These are phyloP conservation scores for Gasterosteus aculeatus DNA, from an alignment of 2,113 vertebrate genomes.

Conservation along the genomic window DNA sequence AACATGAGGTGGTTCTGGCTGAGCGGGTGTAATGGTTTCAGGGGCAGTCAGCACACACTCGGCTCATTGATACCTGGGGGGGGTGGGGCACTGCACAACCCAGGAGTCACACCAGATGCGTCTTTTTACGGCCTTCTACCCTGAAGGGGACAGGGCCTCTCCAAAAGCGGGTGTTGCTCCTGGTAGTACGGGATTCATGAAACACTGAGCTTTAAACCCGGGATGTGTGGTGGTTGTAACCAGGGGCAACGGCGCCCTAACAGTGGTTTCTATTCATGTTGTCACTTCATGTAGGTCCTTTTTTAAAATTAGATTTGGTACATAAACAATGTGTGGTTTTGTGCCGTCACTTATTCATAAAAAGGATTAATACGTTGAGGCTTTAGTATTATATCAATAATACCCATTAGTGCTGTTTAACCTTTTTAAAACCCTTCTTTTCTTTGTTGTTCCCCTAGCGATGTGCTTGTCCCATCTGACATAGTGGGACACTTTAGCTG, in stretches of 20 bases:
- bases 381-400: background rate
- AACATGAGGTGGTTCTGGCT: background rate
- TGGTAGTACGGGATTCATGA: background rate
- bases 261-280: background rate
- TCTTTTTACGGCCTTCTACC: background rate
- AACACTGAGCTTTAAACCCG: background rate
- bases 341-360: background rate
- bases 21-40: background rate
- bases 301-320: background rate
- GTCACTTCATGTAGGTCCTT: background rate
- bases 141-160: background rate
- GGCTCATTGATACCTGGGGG: constrained; percentile 49
- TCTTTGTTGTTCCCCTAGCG: constrained; percentile 30
- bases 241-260: too few relatives aligned
- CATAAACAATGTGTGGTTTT: background rate
- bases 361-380: background rate
- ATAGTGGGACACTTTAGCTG: constrained; percentile 50
- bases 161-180: background rate
- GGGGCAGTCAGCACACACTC: constrained; percentile 26
- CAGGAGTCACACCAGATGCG: constrained; percentile 22
- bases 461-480: constrained; percentile 38
- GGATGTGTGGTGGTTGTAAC: background rate
- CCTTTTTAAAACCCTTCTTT: constrained; percentile 20
- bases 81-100: background rate
- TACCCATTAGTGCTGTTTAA: background rate